These are phyloP conservation scores for Delichon dasypus DNA, from an alignment of 2,797 vertebrate genomes.

Conservation along the genomic window DNA sequence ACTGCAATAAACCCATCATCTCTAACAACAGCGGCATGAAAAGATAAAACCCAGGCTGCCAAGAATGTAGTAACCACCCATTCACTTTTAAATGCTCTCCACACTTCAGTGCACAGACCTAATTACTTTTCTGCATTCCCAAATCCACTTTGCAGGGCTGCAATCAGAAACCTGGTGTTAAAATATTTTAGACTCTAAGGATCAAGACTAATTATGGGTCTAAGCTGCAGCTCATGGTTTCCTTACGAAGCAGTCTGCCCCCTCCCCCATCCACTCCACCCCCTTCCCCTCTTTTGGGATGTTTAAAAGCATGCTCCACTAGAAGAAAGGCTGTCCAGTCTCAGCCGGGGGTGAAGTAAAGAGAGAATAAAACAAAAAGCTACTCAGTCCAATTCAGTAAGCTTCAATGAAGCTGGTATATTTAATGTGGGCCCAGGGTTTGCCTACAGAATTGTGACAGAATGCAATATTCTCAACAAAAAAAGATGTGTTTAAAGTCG, in stretches of 20 bases:
- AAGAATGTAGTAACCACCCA: constrained; percentile 92
- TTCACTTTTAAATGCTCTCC: constrained; percentile 98
- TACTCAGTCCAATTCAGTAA: constrained; percentile 86
- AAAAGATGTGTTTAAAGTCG: constrained; percentile 86
- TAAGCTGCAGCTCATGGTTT: constrained; percentile 82
- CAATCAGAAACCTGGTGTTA: constrained; percentile 85
- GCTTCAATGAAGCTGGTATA: constrained; percentile 83
- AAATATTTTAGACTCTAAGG: constrained; percentile 85
- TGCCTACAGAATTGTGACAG: constrained; percentile 82
- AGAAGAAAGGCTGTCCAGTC: constrained; percentile 82
- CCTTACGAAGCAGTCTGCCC: constrained; percentile 36
- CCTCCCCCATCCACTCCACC: constrained; percentile 68
- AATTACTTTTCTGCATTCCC: constrained; percentile 95
- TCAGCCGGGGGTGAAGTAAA: constrained; percentile 82
- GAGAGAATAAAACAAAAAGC: constrained; percentile 84
- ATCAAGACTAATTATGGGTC: constrained; percentile 85
- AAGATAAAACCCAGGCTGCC: constrained; percentile 85
- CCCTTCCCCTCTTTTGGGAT: constrained; percentile 80
- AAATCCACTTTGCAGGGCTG: constrained; percentile 82
- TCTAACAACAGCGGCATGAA: constrained; percentile 92
- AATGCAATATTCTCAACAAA: constrained; percentile 84
- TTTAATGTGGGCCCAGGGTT: constrained; percentile 83
- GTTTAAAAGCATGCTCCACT: constrained; percentile 83
- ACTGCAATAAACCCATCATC: constrained; percentile 98
- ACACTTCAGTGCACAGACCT: constrained; percentile 95